These are phyloP conservation scores for Sycophaga agraensis DNA, from an alignment of 1,140 invertebrate species.

Conservation along the genomic window DNA sequence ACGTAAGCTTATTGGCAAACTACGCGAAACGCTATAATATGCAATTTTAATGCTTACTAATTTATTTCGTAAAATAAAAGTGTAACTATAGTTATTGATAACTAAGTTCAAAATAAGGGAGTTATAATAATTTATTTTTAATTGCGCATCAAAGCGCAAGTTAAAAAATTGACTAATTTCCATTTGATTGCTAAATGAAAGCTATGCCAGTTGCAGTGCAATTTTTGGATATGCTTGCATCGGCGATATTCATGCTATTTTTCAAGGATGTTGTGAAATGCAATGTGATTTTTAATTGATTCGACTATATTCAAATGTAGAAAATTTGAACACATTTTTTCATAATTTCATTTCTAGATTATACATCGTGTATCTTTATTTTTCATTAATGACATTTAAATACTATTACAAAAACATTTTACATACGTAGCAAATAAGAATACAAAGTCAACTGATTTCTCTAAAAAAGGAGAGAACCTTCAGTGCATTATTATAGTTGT, in stretches of 20 bases:
- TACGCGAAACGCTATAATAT: conserved; percentile 12
- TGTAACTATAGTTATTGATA: not conserved
- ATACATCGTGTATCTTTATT: conserved; percentile 19
- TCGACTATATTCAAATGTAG: conserved; percentile 11
- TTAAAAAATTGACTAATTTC: conserved; percentile 12
- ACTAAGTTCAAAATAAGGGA: conserved; percentile 4
- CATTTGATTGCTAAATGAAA: not conserved
- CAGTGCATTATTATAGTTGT: not conserved
- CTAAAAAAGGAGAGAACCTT: too few species aligned
- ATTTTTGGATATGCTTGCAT: conserved; percentile 12
- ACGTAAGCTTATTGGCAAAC: conserved; percentile 13
- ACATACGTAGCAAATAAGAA: too few species aligned
- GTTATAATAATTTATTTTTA: conserved; percentile 2
- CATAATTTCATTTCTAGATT: conserved; percentile 1
- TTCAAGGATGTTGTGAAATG: conserved; percentile 22
- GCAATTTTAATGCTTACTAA: not conserved
- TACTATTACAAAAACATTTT: too few species aligned
- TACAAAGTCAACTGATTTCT: too few species aligned
- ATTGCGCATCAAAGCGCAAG: not conserved
- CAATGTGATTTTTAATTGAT: conserved; percentile 20
- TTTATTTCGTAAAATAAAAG: conserved; percentile 10
- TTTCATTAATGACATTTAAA: not conserved
- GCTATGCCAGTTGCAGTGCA: not conserved
- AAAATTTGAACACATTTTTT: too few species aligned
- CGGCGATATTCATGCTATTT: conserved; percentile 1